Evolutionary conservation across 2,797 vertebrate species (phyloP), one percentile per base, ranked within the genome.

Genomic region (Lepus oiostolus): DNA sequence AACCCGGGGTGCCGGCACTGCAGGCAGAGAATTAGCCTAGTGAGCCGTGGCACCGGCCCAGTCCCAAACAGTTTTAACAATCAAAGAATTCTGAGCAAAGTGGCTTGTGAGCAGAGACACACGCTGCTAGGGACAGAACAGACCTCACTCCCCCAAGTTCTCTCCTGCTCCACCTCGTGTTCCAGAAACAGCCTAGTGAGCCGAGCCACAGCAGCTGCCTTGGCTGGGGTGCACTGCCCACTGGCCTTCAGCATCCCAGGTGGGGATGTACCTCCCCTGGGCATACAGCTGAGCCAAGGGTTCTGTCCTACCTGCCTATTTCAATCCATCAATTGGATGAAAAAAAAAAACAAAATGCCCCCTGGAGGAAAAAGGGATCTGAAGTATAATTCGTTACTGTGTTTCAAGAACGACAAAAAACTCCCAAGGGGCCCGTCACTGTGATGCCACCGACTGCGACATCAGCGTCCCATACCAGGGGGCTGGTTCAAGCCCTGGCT

Each of bases 31-130:
- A 42, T 42, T 42, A 42, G 42, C 42, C 42, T 42, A 42, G 7
- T 42, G 42, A 42, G 42, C 42, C 42, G 7, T 1, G 42, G 42
- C 42, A 7, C 42, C 0, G 42, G 42, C 7, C 17, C 74, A 42
- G 42, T 30, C 24, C 68, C n/a, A 68, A 85, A 42, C n/a, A 91
- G 58, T 77, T 87, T 82, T 71, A 86, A 76, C 72, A 54, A 75
- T 84, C 68, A 52, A 38, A 75, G 47, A 38, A 38, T 13, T 30
- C n/a, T 65, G n/a, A 94, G 22, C 7, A 24, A 77, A 81, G 22
- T 47, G 38, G 19, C 30, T 65, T 24, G 9, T 54, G 75, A 83
- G 7, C 3, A 22, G 30, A 24, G n/a, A 19, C 30, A 26, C 75
- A 19, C 24, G 32, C 32, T 28, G 4, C 8, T 5, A 19, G 8